Evolutionary conservation across 2,797 vertebrate genomes (phyloP).

Genomic region (Acanthurus tractus): DNA sequence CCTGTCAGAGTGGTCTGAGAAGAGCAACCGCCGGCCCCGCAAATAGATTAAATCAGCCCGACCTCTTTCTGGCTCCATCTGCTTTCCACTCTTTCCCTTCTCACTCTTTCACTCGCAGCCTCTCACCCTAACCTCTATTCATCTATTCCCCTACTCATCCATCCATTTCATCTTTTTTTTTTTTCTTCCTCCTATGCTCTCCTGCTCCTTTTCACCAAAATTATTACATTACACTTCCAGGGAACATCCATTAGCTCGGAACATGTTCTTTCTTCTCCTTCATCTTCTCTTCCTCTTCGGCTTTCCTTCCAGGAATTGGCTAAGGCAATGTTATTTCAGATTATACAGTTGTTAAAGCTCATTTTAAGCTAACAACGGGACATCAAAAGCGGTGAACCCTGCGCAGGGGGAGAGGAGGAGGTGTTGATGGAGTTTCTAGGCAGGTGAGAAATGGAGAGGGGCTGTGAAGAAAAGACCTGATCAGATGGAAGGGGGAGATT

Average conservation of each 20-base stretch:
- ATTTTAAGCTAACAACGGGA: slow-evolving; percentile 82
- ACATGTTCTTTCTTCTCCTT: slow-evolving; percentile 76
- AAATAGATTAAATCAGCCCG: slow-evolving; percentile 84
- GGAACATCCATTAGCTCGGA: slow-evolving; percentile 84
- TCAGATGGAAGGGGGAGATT: slow-evolving; percentile 82
- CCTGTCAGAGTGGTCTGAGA: slow-evolving; percentile 78
- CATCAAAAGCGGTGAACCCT: slow-evolving; percentile 80
- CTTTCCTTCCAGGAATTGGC: slow-evolving; percentile 72
- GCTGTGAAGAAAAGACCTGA: slow-evolving; percentile 79
- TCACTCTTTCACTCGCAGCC: slow-evolving; percentile 66
- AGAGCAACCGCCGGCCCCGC: slow-evolving; percentile 74
- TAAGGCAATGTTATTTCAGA: slow-evolving; percentile 84
- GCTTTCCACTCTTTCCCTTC: slow-evolving; percentile 67
- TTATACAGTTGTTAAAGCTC: slow-evolving; percentile 87
- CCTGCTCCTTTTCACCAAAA: slow-evolving; percentile 77
- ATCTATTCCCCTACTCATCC: slow-evolving; percentile 69
- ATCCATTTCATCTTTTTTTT: slow-evolving; percentile 72
- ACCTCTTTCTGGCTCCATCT: slow-evolving; percentile 77
- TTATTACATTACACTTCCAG: slow-evolving; percentile 85
- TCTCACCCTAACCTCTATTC: slow-evolving; percentile 67
- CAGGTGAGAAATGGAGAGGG: slow-evolving; percentile 83
- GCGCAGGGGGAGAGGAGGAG: slow-evolving; percentile 78
- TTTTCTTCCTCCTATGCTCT: slow-evolving; percentile 34
- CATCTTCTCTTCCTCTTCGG: slow-evolving; percentile 42
- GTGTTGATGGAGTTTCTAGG: slow-evolving; percentile 83